Base-by-base conservation (phyloP, 1,140 invertebrate genomes). In the Drosophila sp. region DNA sequence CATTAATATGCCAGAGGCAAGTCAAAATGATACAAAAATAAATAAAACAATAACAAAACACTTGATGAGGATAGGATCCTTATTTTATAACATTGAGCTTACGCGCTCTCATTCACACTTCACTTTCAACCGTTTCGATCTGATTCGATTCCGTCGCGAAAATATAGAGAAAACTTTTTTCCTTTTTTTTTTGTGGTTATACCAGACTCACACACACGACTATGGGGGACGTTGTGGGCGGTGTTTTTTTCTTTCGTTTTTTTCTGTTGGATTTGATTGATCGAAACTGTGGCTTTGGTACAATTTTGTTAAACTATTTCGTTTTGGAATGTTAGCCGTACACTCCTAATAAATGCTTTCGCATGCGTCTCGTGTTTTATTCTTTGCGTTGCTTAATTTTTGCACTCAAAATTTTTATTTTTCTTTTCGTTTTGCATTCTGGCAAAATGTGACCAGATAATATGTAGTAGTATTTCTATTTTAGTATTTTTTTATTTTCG, bases 161-260 rank as follows among this genome's bases (percentile, higher is more conserved):
- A 85, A 75, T 74, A 66, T 61, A 82, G 64, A 83, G 84, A 89
- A 83, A 89, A 87, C 70, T 83, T 82, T 86, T 79, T 86, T 56
- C 23, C 35, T 58, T 35, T 35, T 69, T 79, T 75, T 78, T 84
- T 82, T 87, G 84, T 87, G 83, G 83, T 87, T 87, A 86, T 86
- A 76, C 75, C 83, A 87, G 83, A 82, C 69, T 64, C 60, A 68
- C 33, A 66, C 35, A 38, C 69, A 38, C 62, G 54, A 32, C 29
- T 65, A 38, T 25, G 38, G 41, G 25, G 41, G 30, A 60, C 33
- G 47, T 44, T 66, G 55, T 65, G 68, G 72, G 40, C 58, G 57
- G 66, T 66, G 44, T 70, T 63, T 70, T 17, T 10, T 23, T 32
- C 30, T 23, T 35, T 8, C 17, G 23, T 56, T 10, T 40, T 65